Conservation (phyloP, 2,888 invertebrate genomes). For the Drosophila tanythrix region DNA sequence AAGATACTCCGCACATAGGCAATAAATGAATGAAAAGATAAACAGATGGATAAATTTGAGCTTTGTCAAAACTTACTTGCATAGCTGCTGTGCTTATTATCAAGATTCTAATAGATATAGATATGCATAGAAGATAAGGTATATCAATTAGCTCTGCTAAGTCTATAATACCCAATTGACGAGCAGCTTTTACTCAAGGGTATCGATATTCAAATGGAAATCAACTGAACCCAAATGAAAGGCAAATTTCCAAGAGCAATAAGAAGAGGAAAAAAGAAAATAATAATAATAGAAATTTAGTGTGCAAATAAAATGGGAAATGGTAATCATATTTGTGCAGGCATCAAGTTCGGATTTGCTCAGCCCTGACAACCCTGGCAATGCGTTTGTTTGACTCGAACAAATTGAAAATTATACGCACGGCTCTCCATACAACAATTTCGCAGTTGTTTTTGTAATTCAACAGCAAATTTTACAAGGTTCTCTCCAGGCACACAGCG, state of each 20-base stretch:
- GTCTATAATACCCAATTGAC: neutral
- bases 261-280: neutral
- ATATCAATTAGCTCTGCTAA: neutral
- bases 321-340: slow-evolving; percentile 75
- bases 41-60: neutral
- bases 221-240: slow-evolving; percentile 43
- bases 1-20: neutral
- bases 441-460: slow-evolving; percentile 62
- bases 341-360: slow-evolving; percentile 45
- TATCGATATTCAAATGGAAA: slow-evolving; percentile 39
- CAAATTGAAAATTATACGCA: slow-evolving; percentile 81
- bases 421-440: slow-evolving; percentile 37
- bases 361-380: slow-evolving; percentile 29
- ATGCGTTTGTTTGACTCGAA: slow-evolving; percentile 74
- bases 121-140: neutral
- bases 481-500: slow-evolving; percentile 13
- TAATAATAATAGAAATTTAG: slow-evolving; percentile 41
- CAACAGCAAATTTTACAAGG: slow-evolving; percentile 65
- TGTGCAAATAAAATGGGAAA: slow-evolving; percentile 66
- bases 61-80: neutral
- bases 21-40: no score
- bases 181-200: neutral
- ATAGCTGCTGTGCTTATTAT: neutral
- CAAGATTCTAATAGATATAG: neutral
- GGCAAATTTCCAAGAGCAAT: slow-evolving; percentile 55